phyloP scores from a whole-genome alignment of 2,888 invertebrate species.

The Brachylomia viminalis region DNA sequence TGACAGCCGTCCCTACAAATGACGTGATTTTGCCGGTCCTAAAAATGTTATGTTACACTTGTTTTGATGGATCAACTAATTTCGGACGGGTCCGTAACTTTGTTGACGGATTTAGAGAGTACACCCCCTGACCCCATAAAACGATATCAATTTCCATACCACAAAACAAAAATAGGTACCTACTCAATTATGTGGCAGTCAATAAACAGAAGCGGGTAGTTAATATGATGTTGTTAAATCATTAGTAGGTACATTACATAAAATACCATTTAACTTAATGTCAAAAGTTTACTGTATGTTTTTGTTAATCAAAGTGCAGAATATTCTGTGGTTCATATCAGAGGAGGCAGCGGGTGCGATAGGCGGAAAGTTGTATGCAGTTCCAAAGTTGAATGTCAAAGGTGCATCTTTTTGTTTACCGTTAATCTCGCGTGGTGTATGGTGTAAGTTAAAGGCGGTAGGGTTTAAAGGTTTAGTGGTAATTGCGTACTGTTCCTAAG shows the following conservation, averaged over 20 bases:
- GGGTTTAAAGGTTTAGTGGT: no score
- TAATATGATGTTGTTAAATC: slow-evolving; percentile 20
- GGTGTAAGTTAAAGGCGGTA: slow-evolving; percentile 17
- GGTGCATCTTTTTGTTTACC: slow-evolving; percentile 64
- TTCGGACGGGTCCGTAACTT: no score
- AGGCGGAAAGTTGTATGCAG: slow-evolving; percentile 35
- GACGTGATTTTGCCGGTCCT: no score
- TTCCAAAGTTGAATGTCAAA: slow-evolving; percentile 63
- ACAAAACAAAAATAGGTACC: not conserved
- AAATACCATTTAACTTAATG: slow-evolving; percentile 43
- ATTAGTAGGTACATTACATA: slow-evolving; percentile 28
- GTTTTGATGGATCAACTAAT: no score
- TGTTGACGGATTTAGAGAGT: no score
- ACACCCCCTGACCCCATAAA: not conserved
- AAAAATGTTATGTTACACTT: no score
- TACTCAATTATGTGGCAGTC: not conserved
- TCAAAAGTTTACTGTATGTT: slow-evolving; percentile 40
- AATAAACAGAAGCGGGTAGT: slow-evolving; percentile 1
- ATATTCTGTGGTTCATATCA: slow-evolving; percentile 11
- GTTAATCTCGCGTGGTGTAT: slow-evolving; percentile 57
- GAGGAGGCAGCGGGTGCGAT: slow-evolving; percentile 35
- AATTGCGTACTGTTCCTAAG: not conserved
- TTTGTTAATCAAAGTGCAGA: slow-evolving; percentile 40
- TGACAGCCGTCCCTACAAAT: no score
- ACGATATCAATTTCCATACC: not conserved